Evolutionary conservation across 2,888 invertebrate genomes (phyloP).

Genomic region (Venusia cambrica): DNA sequence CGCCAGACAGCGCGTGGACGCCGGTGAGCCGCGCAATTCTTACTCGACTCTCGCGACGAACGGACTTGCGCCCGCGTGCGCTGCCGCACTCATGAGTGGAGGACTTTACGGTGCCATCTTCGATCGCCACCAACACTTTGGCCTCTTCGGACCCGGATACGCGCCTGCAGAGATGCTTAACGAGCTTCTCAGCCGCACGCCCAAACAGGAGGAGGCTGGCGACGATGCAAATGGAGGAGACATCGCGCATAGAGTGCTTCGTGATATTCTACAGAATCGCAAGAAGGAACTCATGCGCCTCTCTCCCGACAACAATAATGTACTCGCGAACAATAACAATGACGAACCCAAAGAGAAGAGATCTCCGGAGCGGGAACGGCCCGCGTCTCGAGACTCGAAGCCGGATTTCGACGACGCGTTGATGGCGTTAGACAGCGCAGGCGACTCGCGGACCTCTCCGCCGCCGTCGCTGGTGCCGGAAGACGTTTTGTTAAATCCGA

Average conservation of each 20-base stretch:
- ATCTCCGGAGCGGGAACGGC: slow-evolving; percentile 82
- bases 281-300: slow-evolving; percentile 90
- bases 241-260: slow-evolving; percentile 91
- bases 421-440: slow-evolving; percentile 81
- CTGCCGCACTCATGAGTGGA: slow-evolving; percentile 91
- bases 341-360: slow-evolving; percentile 79
- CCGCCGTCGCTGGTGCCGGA: slow-evolving; percentile 79
- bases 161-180: slow-evolving; percentile 95
- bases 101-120: slow-evolving; percentile 94
- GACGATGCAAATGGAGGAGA: slow-evolving; percentile 77
- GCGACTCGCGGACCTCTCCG: slow-evolving; percentile 72
- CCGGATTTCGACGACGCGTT: slow-evolving; percentile 83
- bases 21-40: slow-evolving; percentile 96
- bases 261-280: slow-evolving; percentile 94
- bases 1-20: slow-evolving; percentile 97
- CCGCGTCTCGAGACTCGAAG: slow-evolving; percentile 83
- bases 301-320: slow-evolving; percentile 80
- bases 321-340: slow-evolving; percentile 78
- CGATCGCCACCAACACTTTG: slow-evolving; percentile 89
- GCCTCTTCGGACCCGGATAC: slow-evolving; percentile 92
- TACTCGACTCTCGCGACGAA: slow-evolving; percentile 85
- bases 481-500: slow-evolving; percentile 82
- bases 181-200: slow-evolving; percentile 92
- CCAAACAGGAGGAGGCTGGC: slow-evolving; percentile 84
- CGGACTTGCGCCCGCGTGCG: slow-evolving; percentile 80